Evolutionary conservation across 2,888 invertebrate species (phyloP).

Genomic region (Parnassius orleans): DNA sequence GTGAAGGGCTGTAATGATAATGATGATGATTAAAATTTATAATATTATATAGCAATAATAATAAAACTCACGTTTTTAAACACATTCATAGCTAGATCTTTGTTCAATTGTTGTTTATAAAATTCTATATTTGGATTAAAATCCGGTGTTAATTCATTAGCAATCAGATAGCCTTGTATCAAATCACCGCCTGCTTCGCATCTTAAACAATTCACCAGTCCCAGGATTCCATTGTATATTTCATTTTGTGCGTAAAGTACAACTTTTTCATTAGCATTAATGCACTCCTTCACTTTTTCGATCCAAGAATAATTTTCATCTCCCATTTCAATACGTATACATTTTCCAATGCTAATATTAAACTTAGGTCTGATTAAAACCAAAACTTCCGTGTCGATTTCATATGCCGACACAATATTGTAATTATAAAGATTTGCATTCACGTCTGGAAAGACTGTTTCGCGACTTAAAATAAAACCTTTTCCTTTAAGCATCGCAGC

Average conservation of each 20-base stretch:
- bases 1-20: too few species aligned
- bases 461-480: slow-evolving; percentile 1
- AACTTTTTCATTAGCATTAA: background rate
- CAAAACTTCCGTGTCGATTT: background rate
- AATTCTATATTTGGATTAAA: slow-evolving; percentile 10
- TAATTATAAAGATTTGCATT: background rate
- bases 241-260: slow-evolving; percentile 1
- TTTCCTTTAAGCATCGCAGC: background rate
- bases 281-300: background rate
- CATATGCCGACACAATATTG: background rate
- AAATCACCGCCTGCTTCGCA: background rate
- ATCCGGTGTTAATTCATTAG: background rate
- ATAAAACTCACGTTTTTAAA: slow-evolving; percentile 14
- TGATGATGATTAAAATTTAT: too few species aligned
- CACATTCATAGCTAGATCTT: slow-evolving; percentile 17
- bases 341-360: background rate
- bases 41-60: too few species aligned
- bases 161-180: background rate
- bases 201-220: background rate
- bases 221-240: background rate
- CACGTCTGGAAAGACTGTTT: background rate
- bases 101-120: slow-evolving; percentile 16
- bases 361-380: background rate
- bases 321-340: background rate
- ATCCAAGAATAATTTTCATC: slow-evolving; percentile 2